These are phyloP conservation scores for Xestia xanthographa DNA, from an alignment of 2,888 invertebrate species.

Conservation along the genomic window DNA sequence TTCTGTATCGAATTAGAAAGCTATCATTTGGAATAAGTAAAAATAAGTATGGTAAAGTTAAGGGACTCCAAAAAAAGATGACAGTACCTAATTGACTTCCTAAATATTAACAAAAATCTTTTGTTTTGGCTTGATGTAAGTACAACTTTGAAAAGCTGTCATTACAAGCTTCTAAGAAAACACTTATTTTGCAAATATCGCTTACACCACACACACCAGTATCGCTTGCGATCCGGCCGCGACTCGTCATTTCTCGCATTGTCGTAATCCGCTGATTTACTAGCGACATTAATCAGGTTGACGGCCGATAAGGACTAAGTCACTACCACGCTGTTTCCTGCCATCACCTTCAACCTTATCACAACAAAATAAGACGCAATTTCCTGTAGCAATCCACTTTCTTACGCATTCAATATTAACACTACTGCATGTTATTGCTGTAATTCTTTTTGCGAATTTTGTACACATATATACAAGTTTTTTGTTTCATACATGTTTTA, in stretches of 20 bases:
- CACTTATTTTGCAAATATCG: background rate
- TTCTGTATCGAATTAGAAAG: background rate
- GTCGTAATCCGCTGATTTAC: constrained; percentile 91
- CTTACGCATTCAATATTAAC: constrained; percentile 79
- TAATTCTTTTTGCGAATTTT: constrained; percentile 89
- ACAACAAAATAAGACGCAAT: constrained; percentile 70
- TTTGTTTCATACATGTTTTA: constrained; percentile 84
- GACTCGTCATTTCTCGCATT: constrained; percentile 91
- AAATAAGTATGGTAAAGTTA: background rate
- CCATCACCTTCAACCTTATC: constrained; percentile 75
- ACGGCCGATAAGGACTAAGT: constrained; percentile 90
- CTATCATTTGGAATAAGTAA: background rate
- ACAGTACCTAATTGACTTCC: background rate
- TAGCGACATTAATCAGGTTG: constrained; percentile 90
- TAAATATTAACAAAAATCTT: background rate
- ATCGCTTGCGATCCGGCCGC: constrained; percentile 87
- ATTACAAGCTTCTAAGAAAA: background rate
- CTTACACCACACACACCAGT: constrained; percentile 72
- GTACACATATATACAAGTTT: constrained; percentile 76
- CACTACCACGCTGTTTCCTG: constrained; percentile 82
- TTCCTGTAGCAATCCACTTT: constrained; percentile 55
- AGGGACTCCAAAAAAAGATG: background rate
- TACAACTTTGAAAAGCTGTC: background rate
- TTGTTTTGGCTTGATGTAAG: background rate
- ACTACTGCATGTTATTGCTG: constrained; percentile 90